A percentile compares a stretch with the other conserved stretches of the same genome.
These are phyloP conservation scores for Lagopus muta DNA, from an alignment of 2,113 vertebrate species.

Conservation along the genomic window DNA sequence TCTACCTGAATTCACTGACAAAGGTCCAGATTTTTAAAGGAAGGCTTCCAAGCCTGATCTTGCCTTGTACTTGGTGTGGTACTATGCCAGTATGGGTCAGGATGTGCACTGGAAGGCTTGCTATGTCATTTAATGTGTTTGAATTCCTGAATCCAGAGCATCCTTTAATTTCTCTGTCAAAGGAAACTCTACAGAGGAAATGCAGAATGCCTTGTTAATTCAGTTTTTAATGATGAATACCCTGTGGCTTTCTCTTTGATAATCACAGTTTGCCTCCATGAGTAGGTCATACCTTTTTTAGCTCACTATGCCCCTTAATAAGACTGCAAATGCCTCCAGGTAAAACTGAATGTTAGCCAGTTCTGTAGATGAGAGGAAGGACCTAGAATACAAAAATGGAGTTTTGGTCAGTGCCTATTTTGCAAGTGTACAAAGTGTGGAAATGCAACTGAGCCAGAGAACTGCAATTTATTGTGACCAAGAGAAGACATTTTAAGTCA, in stretches of 20 bases:
- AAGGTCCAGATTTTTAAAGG: neutral
- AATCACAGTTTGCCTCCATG: constrained; percentile 63
- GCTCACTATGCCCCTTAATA: constrained; percentile 46
- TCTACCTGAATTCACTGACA: neutral
- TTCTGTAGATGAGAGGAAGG: constrained; percentile 24
- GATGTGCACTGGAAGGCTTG: constrained; percentile 55
- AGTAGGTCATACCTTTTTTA: constrained; percentile 47
- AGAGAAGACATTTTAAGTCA: constrained; percentile 1
- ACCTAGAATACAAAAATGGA: constrained; percentile 46
- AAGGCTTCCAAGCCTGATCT: neutral
- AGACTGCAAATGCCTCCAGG: constrained; percentile 61
- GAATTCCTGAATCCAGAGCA: constrained; percentile 30
- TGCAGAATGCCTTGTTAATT: constrained; percentile 68
- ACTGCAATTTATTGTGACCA: neutral
- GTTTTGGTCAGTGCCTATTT: constrained; percentile 29
- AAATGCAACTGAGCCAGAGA: neutral
- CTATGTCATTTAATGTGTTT: neutral
- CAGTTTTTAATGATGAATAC: constrained; percentile 68
- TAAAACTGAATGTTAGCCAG: constrained; percentile 51
- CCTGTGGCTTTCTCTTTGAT: constrained; percentile 69
- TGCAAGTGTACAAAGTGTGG: neutral
- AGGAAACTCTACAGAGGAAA: constrained; percentile 49
- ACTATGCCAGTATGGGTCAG: neutral
- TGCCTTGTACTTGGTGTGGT: neutral
- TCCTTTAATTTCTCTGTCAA: constrained; percentile 54